Evolutionary conservation across 2,797 vertebrate species (phyloP), one percentile per base, ranked within the genome.

Genomic region (Hirundo rustica): DNA sequence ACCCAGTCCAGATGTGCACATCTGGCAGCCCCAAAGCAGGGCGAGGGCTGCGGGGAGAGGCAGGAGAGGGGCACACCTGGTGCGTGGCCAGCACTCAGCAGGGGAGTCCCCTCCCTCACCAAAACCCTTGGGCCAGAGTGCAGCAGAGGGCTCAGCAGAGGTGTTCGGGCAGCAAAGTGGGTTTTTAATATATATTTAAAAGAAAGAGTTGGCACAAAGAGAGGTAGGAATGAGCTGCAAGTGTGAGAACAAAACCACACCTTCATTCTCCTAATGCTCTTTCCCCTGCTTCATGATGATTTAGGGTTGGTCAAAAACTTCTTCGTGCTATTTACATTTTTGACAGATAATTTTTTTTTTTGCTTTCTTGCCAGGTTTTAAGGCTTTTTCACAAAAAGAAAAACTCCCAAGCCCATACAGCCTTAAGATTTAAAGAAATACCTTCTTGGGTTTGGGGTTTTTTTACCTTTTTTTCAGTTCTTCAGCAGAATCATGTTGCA

Each of bases 151-250:
- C 55, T 93, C 15, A 2, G 71, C 47, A 82, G 64, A 8, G 32
- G 29, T 7, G 10, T 40, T 61, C 5, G 4, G 47, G 71, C 60
- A 88, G 58, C 26, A 30, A 72, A 91, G 42, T 23, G 32, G 45
- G 58, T 3, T 70, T 83, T 94, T 76, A 93, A 95, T 84, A 93
- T 89, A 64, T 86, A 90, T 94, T 93, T 78, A 91, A 95, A 96
- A 92, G 82, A 86, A 95, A 93, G 66, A 12, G 47, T 51, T 93
- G 89, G 95, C 91, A 91, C 29, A 30, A 83, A 91, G 47, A 45
- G 61, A 89, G 34, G 70, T 32, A 76, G 50, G 62, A 76, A 65
- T 25, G 64, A 88, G 44, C 83, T 64, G 76, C 7, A 20, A 93
- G 54, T 92, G 76, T 83, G 85, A 86, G 89, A 95, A 92, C 0